Conservation (phyloP, 1,140 invertebrate species). For the Colletes gigas region DNA sequence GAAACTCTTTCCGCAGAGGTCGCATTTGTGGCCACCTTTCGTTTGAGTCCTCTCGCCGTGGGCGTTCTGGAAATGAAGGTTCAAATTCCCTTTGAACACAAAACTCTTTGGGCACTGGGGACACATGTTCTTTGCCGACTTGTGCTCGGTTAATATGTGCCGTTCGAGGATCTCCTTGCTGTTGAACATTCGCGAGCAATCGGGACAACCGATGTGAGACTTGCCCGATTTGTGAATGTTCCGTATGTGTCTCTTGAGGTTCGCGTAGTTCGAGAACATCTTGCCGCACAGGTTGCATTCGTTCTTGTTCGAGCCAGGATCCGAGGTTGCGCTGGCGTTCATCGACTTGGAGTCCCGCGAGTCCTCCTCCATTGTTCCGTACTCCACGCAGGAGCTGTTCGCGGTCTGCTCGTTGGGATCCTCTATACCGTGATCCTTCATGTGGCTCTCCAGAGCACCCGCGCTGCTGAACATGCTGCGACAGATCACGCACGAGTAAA, state of each 20-base stretch:
- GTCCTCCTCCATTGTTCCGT: constrained; percentile 31
- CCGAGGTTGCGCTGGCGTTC: constrained; percentile 57
- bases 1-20: constrained; percentile 84
- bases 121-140: constrained; percentile 57
- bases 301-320: constrained; percentile 71
- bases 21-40: constrained; percentile 80
- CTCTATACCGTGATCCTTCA: constrained; percentile 79
- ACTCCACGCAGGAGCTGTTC: constrained; percentile 67
- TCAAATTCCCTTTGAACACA: constrained; percentile 69
- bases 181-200: constrained; percentile 72
- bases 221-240: constrained; percentile 80
- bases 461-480: constrained; percentile 84
- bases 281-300: constrained; percentile 84
- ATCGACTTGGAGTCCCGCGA: constrained; percentile 26
- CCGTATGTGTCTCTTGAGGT: constrained; percentile 81
- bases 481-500: constrained; percentile 84
- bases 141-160: constrained; percentile 60
- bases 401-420: constrained; percentile 70
- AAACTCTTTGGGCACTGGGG: constrained; percentile 72
- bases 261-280: constrained; percentile 79
- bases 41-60: constrained; percentile 59
- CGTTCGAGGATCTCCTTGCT: constrained; percentile 60
- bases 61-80: constrained; percentile 68
- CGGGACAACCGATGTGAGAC: constrained; percentile 79
- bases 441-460: constrained; percentile 82